These are phyloP conservation scores for Brachypodius melanocephalos DNA, from an alignment of 2,113 vertebrate genomes.

Conservation along the genomic window DNA sequence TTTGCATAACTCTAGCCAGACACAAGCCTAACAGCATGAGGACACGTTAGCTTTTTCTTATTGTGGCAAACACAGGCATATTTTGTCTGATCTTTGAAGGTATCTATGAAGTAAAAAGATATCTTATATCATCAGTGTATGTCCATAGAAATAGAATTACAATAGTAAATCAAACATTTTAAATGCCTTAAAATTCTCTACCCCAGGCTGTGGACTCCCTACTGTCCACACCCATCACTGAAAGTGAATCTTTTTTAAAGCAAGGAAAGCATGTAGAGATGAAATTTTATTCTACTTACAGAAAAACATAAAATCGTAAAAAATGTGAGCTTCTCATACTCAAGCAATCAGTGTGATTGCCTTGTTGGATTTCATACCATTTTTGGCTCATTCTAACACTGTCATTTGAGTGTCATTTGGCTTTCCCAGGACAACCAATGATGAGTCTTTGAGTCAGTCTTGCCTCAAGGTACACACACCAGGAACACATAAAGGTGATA, in stretches of 20 bases:
- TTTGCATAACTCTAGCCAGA: background rate
- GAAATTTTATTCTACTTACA: background rate
- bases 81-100: background rate
- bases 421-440: background rate
- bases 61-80: background rate
- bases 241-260: background rate
- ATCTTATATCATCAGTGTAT: background rate
- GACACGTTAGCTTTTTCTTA: background rate
- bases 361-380: background rate
- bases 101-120: background rate
- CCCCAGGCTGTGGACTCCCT: background rate
- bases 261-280: background rate
- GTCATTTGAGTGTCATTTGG: background rate
- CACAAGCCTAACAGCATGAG: background rate
- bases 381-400: background rate
- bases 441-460: background rate
- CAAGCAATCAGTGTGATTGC: background rate
- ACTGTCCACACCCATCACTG: fast-evolving
- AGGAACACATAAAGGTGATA: background rate
- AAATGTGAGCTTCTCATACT: background rate
- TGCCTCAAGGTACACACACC: background rate
- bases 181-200: background rate
- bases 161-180: background rate
- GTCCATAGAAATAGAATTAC: background rate
- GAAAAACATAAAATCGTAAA: background rate